A percentile compares a stretch with the other conserved stretches of the same genome.
phyloP scores from a whole-genome alignment of 2,113 vertebrate genomes.

The Rhegmatorhina hoffmannsi region DNA sequence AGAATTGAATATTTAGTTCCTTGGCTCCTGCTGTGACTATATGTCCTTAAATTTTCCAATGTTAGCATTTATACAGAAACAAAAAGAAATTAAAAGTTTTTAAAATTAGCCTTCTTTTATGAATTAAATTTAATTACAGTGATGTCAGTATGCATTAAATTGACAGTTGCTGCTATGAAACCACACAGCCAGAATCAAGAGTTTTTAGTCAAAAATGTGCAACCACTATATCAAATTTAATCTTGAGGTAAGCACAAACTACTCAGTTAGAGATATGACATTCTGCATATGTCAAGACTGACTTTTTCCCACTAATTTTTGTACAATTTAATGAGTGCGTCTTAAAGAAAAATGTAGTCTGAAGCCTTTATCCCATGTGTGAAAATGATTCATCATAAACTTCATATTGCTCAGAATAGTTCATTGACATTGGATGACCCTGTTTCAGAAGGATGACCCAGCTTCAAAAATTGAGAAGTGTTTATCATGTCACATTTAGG shows the following conservation, averaged over 20 bases:
- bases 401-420: not conserved
- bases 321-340: not conserved
- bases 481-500: not conserved
- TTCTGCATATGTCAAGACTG: not conserved
- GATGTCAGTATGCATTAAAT: not conserved
- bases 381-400: not conserved
- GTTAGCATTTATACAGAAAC: not conserved
- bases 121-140: not conserved
- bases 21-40: not conserved
- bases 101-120: not conserved
- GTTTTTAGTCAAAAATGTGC: not conserved
- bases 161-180: not conserved
- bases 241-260: not conserved
- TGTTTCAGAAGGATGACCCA: not conserved
- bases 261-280: not conserved
- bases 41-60: not conserved
- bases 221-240: not conserved
- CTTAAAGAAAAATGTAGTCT: conserved; percentile 14
- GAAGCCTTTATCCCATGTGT: not conserved
- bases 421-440: not conserved
- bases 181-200: not conserved
- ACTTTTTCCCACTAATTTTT: not conserved
- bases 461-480: not conserved
- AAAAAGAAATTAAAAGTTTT: not conserved
- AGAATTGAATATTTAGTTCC: not conserved